Conservation (phyloP, 2,888 invertebrate species). For the Isoperla grammatica region DNA sequence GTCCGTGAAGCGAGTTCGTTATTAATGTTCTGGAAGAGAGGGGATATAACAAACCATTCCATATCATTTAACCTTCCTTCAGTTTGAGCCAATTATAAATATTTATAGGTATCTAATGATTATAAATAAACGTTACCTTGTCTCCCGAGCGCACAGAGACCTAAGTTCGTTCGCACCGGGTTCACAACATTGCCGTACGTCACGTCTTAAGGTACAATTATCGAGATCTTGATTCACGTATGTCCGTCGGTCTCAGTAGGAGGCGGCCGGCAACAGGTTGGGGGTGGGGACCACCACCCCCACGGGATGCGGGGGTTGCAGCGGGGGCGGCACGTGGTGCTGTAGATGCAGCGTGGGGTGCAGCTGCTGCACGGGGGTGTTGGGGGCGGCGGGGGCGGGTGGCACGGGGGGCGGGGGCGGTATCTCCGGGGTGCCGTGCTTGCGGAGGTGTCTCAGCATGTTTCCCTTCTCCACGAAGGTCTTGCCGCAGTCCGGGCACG, state of each 20-base stretch:
- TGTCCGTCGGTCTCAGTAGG: neutral
- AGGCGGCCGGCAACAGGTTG: conserved; percentile 4
- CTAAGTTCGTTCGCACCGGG: too few species aligned
- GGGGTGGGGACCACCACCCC: neutral
- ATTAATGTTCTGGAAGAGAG: too few species aligned
- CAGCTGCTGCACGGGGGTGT: neutral
- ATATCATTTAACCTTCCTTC: too few species aligned
- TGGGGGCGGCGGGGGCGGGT: conserved; percentile 9
- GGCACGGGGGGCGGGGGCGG: conserved; percentile 18
- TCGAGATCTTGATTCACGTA: too few species aligned
- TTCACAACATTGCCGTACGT: too few species aligned
- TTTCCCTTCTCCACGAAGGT: conserved; percentile 78
- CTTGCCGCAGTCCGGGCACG: conserved; percentile 67
- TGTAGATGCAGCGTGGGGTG: conserved; percentile 4
- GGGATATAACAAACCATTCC: too few species aligned
- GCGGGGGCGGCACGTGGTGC: conserved; percentile 7
- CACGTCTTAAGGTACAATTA: too few species aligned
- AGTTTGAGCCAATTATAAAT: too few species aligned
- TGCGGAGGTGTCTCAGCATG: conserved; percentile 65
- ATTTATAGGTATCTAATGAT: too few species aligned
- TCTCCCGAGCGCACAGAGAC: too few species aligned
- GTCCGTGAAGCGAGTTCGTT: too few species aligned
- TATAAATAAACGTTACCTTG: too few species aligned
- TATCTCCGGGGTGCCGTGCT: conserved; percentile 51
- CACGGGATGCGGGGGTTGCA: neutral